Evolutionary conservation across 1,140 invertebrate species (phyloP), one percentile per base, ranked within the genome.

Genomic region (Solen grandis): DNA sequence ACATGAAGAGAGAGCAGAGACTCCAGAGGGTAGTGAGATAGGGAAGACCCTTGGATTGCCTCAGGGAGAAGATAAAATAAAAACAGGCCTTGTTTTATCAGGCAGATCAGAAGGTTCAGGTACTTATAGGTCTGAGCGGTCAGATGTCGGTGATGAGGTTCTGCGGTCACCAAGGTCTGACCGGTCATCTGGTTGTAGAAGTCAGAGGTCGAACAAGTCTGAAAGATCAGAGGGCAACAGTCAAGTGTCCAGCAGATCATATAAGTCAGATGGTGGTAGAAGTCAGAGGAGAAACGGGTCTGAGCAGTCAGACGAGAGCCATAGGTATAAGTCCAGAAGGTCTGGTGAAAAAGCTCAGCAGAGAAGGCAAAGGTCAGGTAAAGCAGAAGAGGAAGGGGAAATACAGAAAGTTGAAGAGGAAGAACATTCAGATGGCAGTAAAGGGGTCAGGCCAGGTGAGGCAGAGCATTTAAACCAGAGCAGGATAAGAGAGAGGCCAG

Each of bases 221-320:
- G 14, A 54, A 38, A 2, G 54, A 41, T 69, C 66, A 4, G 46
- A 19, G n/a, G 1, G 0, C 50, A 52, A 22, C 4, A 54, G 66
- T 50, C 66, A 69, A 33, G 54, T n/a, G 25, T 73, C 69, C 13
- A 3, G 59, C 4, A n/a, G 36, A 31, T 57, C 52, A 14, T 4
- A 74, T 19, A 70, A 33, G 46, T 70, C 68, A 19, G 50, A 55
- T 5, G 68, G 19, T 57, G n/a, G n/a, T n/a, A n/a, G n/a, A n/a
- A n/a, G n/a, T n/a, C n/a, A n/a, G n/a, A n/a, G n/a, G n/a, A n/a
- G n/a, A n/a, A n/a, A n/a, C n/a, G 50, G 62, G 19, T 66, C 62
- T 16, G 62, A 66, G 16, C 25, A 41, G 29, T 66, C 62, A 38
- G 35, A 66, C 1, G 62, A 41, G 25, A 66, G 62, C 38, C 38